Percentiles rank a stretch among this genome's conserved stretches.
phyloP scores from a whole-genome alignment of 2,888 invertebrate species.

The Agrilus biguttatus region DNA sequence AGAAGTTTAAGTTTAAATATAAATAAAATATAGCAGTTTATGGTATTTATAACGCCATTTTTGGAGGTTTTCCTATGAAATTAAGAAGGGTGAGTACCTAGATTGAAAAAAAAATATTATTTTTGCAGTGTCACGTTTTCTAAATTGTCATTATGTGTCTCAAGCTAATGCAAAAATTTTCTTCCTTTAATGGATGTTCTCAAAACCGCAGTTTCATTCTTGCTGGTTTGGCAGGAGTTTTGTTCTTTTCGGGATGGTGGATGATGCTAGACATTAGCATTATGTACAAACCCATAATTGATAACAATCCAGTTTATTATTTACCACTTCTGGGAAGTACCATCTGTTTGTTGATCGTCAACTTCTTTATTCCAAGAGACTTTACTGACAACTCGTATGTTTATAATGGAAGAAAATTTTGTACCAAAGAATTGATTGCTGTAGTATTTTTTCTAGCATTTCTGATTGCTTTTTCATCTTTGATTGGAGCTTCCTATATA shows the following conservation, averaged over 20 bases:
- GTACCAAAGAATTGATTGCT: conserved; percentile 11
- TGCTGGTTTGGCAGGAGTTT: conserved; percentile 11
- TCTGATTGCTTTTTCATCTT: conserved; percentile 17
- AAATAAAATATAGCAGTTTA: too few relatives aligned
- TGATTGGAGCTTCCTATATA: conserved; percentile 18
- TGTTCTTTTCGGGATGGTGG: conserved; percentile 22
- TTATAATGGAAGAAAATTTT: conserved; percentile 7
- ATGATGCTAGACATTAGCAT: conserved; percentile 17
- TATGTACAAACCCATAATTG: conserved; percentile 7
- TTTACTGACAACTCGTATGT: conserved; percentile 11
- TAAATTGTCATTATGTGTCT: too few relatives aligned
- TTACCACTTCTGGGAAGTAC: conserved; percentile 17
- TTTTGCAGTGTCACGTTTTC: too few relatives aligned
- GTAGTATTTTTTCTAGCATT: conserved; percentile 15
- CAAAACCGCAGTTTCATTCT: conserved; percentile 12
- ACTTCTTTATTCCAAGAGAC: conserved; percentile 13
- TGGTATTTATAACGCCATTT: too few relatives aligned
- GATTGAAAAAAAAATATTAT: too few relatives aligned
- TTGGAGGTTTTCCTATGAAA: too few relatives aligned
- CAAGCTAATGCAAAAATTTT: too few relatives aligned
- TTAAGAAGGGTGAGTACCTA: too few relatives aligned
- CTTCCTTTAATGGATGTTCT: background rate
- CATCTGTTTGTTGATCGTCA: conserved; percentile 14
- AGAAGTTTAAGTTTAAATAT: too few relatives aligned
- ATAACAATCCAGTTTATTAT: conserved; percentile 12